These are phyloP conservation scores for Pterophyllum scalare DNA, from an alignment of 2,113 vertebrate genomes.

Conservation along the genomic window DNA sequence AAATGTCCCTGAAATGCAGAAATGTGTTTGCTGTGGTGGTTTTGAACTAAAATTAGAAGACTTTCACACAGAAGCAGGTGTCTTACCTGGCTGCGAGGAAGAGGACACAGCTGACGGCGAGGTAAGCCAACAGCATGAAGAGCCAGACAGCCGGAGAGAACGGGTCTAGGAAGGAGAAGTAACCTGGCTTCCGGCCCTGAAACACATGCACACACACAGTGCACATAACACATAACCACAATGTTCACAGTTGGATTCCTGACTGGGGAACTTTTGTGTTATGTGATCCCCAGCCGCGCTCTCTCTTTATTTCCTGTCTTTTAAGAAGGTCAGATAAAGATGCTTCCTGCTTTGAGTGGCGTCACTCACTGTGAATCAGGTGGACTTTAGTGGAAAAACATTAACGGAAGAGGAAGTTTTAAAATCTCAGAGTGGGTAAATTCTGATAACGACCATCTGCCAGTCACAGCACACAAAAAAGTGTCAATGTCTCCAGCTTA, in stretches of 20 bases:
- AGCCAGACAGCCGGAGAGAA: conserved; percentile 96
- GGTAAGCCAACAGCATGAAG: conserved; percentile 94
- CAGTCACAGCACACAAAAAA: background rate
- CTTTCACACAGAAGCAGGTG: background rate
- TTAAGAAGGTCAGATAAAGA: background rate
- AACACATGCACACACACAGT: conserved; percentile 22
- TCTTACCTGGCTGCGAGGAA: conserved; percentile 90
- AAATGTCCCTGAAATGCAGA: background rate
- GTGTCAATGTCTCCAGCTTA: background rate
- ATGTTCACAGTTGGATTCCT: background rate
- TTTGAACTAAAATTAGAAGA: background rate
- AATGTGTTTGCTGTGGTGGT: background rate
- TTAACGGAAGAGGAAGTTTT: background rate
- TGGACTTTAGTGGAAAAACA: background rate
- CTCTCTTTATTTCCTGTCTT: background rate
- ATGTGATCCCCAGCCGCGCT: background rate
- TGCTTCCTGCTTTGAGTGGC: background rate
- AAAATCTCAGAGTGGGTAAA: background rate
- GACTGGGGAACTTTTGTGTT: background rate
- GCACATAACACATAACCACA: conserved; percentile 7
- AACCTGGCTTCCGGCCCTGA: conserved; percentile 92
- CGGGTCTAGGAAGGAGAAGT: conserved; percentile 95
- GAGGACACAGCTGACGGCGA: conserved; percentile 93
- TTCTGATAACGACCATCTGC: conserved; percentile 24
- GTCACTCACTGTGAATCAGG: no score